These are phyloP conservation scores for Ypsolopha sequella DNA, from an alignment of 2,888 invertebrate genomes.

Conservation along the genomic window DNA sequence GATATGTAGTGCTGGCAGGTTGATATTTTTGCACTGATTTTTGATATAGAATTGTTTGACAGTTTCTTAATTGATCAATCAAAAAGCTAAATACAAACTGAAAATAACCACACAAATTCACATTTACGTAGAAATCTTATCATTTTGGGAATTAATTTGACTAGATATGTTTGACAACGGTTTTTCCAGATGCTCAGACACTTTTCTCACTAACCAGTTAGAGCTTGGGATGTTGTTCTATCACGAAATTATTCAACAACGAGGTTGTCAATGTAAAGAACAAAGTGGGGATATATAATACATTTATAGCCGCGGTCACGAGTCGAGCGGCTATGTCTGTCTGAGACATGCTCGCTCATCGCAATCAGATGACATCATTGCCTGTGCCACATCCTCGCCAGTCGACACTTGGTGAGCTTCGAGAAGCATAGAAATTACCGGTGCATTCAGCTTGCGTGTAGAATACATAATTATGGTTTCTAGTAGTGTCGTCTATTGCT, in stretches of 20 bases:
- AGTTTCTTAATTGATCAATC: too few relatives aligned
- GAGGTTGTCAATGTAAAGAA: slow-evolving; percentile 11
- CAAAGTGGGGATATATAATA: slow-evolving; percentile 26
- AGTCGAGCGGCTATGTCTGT: slow-evolving; percentile 26
- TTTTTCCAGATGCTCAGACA: too few relatives aligned
- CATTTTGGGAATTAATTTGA: too few relatives aligned
- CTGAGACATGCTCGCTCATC: slow-evolving; percentile 44
- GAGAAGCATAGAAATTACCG: background rate
- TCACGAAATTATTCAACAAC: background rate
- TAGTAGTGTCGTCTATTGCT: too few relatives aligned
- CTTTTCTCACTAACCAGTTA: too few relatives aligned
- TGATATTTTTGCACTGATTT: too few relatives aligned
- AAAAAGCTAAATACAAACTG: too few relatives aligned
- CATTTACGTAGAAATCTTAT: too few relatives aligned
- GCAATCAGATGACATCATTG: slow-evolving; percentile 53
- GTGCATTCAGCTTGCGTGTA: background rate
- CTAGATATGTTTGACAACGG: too few relatives aligned
- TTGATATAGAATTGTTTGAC: too few relatives aligned
- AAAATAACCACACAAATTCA: too few relatives aligned
- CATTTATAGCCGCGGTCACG: slow-evolving; percentile 39
- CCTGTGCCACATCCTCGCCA: slow-evolving; percentile 14
- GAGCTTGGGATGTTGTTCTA: too few relatives aligned
- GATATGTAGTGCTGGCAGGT: background rate
- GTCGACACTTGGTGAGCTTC: background rate
- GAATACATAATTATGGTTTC: background rate